A percentile compares a stretch with the other conserved stretches of the same genome.
phyloP scores from a whole-genome alignment of 2,113 vertebrate genomes.

The Hippotragus niger region DNA sequence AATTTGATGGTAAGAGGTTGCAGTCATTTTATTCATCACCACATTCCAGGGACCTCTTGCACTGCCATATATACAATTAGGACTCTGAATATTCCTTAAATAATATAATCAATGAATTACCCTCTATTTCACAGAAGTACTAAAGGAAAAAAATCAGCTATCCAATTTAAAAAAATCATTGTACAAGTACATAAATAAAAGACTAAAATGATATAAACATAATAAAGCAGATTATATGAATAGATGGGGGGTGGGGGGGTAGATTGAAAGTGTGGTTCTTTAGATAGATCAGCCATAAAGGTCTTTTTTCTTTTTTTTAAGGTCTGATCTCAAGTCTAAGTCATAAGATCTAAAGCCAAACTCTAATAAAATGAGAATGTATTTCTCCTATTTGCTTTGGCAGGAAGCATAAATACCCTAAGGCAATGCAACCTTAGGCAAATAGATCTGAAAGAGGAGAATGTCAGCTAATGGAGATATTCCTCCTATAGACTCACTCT shows the following conservation, averaged over 20 bases:
- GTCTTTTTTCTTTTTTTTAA: background rate
- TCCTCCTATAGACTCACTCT: background rate
- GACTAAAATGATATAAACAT: background rate
- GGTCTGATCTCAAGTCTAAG: background rate
- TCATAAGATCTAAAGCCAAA: background rate
- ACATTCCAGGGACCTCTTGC: background rate
- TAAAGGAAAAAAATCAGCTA: background rate
- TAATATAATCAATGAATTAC: background rate
- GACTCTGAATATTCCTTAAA: background rate
- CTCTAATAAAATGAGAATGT: background rate
- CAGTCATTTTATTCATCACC: background rate
- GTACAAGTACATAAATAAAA: background rate
- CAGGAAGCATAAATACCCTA: background rate
- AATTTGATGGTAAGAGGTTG: background rate
- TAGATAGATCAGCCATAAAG: background rate
- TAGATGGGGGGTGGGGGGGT: fast-evolving
- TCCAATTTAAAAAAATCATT: background rate
- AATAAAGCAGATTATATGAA: background rate
- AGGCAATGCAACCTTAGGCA: background rate
- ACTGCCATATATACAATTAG: background rate
- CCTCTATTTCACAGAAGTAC: background rate
- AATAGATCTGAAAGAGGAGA: background rate
- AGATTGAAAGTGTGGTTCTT: background rate
- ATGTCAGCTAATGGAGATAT: background rate
- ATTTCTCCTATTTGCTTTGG: background rate